These are phyloP conservation scores for Ursus arctos DNA, from an alignment of 2,113 vertebrate species.

Conservation along the genomic window DNA sequence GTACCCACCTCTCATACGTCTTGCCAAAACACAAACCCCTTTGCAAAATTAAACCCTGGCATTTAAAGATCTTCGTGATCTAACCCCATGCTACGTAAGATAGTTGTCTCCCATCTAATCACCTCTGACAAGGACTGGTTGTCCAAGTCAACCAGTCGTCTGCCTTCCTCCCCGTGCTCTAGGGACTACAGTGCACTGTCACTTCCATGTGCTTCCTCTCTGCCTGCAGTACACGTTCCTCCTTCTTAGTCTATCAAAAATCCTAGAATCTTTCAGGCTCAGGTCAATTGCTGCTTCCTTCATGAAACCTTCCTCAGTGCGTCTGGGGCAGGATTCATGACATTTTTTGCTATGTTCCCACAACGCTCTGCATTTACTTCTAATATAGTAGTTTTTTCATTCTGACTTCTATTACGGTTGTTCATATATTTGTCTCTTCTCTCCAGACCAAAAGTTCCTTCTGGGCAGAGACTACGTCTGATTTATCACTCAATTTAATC, in stretches of 20 bases:
- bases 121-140: background rate
- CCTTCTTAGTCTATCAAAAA: background rate
- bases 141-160: background rate
- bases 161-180: background rate
- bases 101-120: background rate
- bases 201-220: background rate
- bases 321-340: background rate
- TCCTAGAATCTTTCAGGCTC: slow-evolving; percentile 11
- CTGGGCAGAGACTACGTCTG: background rate
- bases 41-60: slow-evolving; percentile 8
- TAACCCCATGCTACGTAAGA: background rate
- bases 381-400: background rate
- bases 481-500: slow-evolving; percentile 33
- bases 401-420: background rate
- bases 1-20: background rate
- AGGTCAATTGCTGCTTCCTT: background rate
- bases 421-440: background rate
- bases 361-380: background rate
- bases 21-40: background rate
- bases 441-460: background rate
- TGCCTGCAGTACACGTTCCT: background rate
- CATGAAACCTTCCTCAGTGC: background rate
- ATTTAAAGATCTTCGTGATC: background rate
- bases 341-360: background rate
- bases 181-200: background rate